Evolutionary conservation across 2,113 vertebrate genomes (phyloP).

Genomic region (Leptocoma aspasia): DNA sequence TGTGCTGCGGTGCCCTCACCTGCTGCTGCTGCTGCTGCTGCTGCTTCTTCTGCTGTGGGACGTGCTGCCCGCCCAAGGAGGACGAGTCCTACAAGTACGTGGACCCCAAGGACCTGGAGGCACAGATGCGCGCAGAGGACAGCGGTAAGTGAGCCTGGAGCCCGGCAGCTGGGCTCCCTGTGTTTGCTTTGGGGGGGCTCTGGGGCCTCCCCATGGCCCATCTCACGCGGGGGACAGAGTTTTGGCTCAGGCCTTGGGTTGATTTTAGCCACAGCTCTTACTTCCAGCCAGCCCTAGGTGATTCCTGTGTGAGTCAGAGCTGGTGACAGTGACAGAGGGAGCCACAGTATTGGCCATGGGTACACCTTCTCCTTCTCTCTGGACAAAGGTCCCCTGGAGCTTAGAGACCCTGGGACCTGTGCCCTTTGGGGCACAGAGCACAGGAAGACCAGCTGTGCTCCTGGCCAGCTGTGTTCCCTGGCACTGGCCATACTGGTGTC

Average conservation of each 20-base stretch:
- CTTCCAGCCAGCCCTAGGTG: fast-evolving
- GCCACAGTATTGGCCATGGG: fast-evolving
- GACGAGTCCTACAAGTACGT: conserved; percentile 79
- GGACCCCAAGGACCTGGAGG: conserved; percentile 81
- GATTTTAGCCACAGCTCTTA: background rate
- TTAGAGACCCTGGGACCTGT: fast-evolving
- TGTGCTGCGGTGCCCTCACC: conserved; percentile 80
- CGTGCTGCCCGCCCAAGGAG: conserved; percentile 79
- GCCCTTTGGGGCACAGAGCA: fast-evolving
- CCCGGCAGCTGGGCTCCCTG: too few relatives aligned
- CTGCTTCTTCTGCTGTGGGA: conserved; percentile 90
- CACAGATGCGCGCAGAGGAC: conserved; percentile 80
- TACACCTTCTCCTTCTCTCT: background rate
- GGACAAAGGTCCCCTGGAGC: background rate
- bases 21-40: conserved; percentile 93
- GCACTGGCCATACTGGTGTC: background rate
- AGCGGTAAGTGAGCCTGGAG: conserved; percentile 44
- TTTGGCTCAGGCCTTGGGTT: background rate
- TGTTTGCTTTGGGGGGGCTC: background rate
- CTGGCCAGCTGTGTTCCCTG: background rate
- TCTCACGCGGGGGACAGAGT: fast-evolving
- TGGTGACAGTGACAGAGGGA: background rate
- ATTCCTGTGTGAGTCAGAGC: fast-evolving
- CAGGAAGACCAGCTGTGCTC: fast-evolving
- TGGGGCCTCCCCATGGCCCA: fast-evolving